A percentile compares a stretch with the other conserved stretches of the same genome.
Conservation (phyloP, 1,140 invertebrate species). For the Nephotettix cincticeps region DNA sequence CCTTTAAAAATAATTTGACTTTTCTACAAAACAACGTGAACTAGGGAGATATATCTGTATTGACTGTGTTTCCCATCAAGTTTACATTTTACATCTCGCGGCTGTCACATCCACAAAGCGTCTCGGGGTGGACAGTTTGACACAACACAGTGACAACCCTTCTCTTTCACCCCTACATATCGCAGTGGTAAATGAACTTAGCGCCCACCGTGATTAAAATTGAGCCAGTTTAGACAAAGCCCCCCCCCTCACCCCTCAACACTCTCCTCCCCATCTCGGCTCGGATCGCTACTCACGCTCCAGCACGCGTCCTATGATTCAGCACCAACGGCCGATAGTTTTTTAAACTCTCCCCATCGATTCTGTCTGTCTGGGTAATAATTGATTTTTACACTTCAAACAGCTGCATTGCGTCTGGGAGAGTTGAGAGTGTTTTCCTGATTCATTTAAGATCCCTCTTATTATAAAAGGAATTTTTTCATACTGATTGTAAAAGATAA, state of each 20-base stretch:
- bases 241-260: background rate
- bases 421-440: too few species aligned
- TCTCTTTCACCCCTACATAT: background rate
- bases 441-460: too few species aligned
- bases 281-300: conserved; percentile 5
- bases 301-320: conserved; percentile 14
- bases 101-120: too few species aligned
- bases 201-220: conserved; percentile 8
- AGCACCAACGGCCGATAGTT: conserved; percentile 18
- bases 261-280: background rate
- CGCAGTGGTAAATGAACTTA: conserved; percentile 1
- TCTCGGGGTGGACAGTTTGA: too few species aligned
- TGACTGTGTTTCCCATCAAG: too few species aligned
- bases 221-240: conserved; percentile 17
- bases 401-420: too few species aligned
- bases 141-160: background rate
- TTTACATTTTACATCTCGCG: too few species aligned
- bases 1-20: too few species aligned
- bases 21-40: too few species aligned
- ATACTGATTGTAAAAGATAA: too few species aligned
- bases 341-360: background rate
- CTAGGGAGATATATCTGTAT: too few species aligned
- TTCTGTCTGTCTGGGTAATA: conserved; percentile 17
- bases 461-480: too few species aligned
- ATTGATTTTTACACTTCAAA: conserved; percentile 17